Percentiles rank a stretch among this genome's conserved stretches.
phyloP scores from a whole-genome alignment of 2,888 invertebrate genomes.

The Eustalomyia histrio region DNA sequence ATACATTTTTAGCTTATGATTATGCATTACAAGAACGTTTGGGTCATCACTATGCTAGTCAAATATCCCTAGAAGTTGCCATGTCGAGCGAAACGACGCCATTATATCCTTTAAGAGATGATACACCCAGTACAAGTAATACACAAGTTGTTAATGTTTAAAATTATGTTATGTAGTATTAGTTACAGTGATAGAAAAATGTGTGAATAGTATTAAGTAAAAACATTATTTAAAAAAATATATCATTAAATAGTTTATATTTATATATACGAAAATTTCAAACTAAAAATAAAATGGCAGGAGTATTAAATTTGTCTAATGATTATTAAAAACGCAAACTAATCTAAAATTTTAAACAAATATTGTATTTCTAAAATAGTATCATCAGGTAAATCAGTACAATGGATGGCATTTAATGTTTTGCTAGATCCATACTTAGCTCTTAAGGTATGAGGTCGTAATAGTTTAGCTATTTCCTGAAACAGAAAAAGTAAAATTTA shows the following conservation, averaged over 20 bases:
- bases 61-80: constrained; percentile 53
- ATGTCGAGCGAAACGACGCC: constrained; percentile 27
- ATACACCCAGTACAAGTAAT: constrained; percentile 70
- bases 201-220: constrained; percentile 25
- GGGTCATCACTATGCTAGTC: constrained; percentile 54
- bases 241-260: constrained; percentile 34
- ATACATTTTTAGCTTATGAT: constrained; percentile 75
- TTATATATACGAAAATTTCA: constrained; percentile 29
- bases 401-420: constrained; percentile 93
- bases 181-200: constrained; percentile 36
- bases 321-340: constrained; percentile 12
- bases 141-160: constrained; percentile 56
- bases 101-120: constrained; percentile 51
- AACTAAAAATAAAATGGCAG: constrained; percentile 22
- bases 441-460: constrained; percentile 90
- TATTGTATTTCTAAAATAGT: constrained; percentile 90
- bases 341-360: constrained; percentile 86
- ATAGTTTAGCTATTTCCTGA: constrained; percentile 90
- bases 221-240: constrained; percentile 1
- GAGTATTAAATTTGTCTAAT: not conserved
- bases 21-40: constrained; percentile 73
- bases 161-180: constrained; percentile 30
- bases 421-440: constrained; percentile 91
- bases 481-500: constrained; percentile 35
- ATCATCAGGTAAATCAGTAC: constrained; percentile 95